Conservation (phyloP, 2,888 invertebrate species). For the Rhaphigaster nebulosa region DNA sequence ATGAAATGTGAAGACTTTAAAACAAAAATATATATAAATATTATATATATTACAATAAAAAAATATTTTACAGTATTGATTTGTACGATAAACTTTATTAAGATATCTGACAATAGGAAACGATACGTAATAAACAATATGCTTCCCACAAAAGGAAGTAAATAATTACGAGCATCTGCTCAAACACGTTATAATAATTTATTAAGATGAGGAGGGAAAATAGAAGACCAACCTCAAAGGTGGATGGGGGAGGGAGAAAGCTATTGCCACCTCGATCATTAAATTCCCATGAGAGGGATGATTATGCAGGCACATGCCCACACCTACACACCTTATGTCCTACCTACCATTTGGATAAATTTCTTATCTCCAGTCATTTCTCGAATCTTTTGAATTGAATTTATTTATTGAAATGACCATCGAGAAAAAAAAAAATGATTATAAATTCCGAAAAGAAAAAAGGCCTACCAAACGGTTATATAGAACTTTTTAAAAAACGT, state of each 20-base stretch:
- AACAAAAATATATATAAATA: too few relatives aligned
- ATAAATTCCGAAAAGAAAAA: too few relatives aligned
- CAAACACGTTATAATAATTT: neutral
- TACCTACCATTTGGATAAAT: neutral
- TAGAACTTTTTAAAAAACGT: too few relatives aligned
- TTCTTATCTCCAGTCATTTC: neutral
- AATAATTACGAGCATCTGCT: slow-evolving; percentile 1
- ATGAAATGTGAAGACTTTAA: too few relatives aligned
- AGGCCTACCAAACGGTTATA: too few relatives aligned
- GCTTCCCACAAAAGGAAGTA: neutral
- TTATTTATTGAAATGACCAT: neutral
- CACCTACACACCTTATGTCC: neutral
- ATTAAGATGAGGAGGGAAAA: neutral
- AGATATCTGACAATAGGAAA: too few relatives aligned
- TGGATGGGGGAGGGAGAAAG: neutral
- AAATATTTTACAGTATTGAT: too few relatives aligned
- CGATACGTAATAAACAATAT: neutral
- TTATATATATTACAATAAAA: too few relatives aligned
- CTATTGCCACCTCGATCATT: neutral
- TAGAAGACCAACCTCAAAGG: neutral
- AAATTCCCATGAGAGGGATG: neutral
- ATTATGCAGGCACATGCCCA: slow-evolving; percentile 6
- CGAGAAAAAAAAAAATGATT: too few relatives aligned
- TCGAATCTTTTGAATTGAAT: neutral
- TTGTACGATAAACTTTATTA: too few relatives aligned